Evolutionary conservation across 2,888 invertebrate species (phyloP), one percentile per base, ranked within the genome.

Genomic region (Clepsis dumicolana): DNA sequence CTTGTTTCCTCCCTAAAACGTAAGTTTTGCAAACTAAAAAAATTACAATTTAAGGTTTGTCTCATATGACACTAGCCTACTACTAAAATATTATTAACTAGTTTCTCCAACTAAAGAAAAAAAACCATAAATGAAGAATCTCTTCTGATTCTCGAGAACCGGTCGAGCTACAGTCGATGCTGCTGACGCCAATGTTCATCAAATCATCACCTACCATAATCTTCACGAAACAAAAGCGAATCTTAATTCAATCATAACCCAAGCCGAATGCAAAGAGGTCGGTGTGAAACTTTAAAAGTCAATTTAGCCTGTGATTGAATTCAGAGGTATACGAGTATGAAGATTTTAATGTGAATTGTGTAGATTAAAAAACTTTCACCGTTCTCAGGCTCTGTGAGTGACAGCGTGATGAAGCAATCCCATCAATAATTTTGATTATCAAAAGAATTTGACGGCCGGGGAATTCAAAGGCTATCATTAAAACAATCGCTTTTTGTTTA

Each of bases 341-440:
- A 59, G 68, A 68, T 68, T 68, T 68, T 59, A 68, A 68, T 68
- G 59, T 29, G 68, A 68, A 64, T 68, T 68, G 68, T 64, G 68
- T 64, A 68, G 68, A 68, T 68, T 68, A 68, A 68, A 66, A 59
- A 68, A 68, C 68, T 68, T 68, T 68, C 68, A 57, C 68, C 59
- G 64, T 38, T 63, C 67, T 60, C 60, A 16, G n/a, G 35, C 48
- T 48, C 68, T 68, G 68, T 59, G 68, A 68, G 35, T 68, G 68
- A 59, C 68, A 64, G 68, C 68, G n/a, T 64, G 64, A 64, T 65
- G 50, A 50, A 48, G 68, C 29, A 68, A 59, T 57, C 52, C 68
- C 68, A 68, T 68, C 68, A 68, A 68, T 63, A 63, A 63, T 68
- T 68, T 68, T 68, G 52, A 24, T 53, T 64, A 64, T 68, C 52